A percentile compares a stretch with the other conserved stretches of the same genome.
These are phyloP conservation scores for Cephus rjabovi DNA, from an alignment of 2,888 invertebrate species.

Conservation along the genomic window DNA sequence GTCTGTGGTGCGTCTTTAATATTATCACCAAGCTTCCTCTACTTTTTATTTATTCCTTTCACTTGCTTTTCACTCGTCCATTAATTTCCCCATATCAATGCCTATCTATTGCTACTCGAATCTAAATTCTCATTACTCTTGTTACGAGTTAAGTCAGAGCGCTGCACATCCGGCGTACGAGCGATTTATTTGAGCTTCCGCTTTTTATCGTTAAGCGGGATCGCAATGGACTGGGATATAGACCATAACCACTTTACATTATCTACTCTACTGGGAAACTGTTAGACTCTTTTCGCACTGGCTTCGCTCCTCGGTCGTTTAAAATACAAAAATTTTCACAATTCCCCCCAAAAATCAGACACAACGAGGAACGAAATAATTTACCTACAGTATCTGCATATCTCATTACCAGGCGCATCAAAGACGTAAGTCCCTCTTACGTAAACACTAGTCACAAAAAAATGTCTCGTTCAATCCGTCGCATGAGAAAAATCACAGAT, in stretches of 20 bases:
- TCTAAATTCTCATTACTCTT: conserved; percentile 52
- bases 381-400: background rate
- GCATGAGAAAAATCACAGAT: background rate
- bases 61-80: background rate
- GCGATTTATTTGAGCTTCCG: conserved; percentile 59
- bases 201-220: conserved; percentile 50
- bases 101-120: background rate
- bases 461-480: background rate
- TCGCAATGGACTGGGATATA: conserved; percentile 50
- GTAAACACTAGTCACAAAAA: background rate
- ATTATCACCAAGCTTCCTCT: background rate
- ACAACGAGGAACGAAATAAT: background rate
- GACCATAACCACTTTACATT: conserved; percentile 54
- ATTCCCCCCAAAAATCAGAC: too few species aligned
- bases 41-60: background rate
- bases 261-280: conserved; percentile 24
- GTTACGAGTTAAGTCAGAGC: conserved; percentile 42
- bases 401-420: too few species aligned
- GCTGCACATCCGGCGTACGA: conserved; percentile 51
- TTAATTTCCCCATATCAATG: background rate
- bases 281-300: background rate
- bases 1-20: background rate
- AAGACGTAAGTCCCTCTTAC: too few species aligned
- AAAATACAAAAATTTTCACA: background rate
- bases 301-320: background rate